Evolutionary conservation across 2,888 invertebrate genomes (phyloP).

Genomic region (Drosophila seclusa): DNA sequence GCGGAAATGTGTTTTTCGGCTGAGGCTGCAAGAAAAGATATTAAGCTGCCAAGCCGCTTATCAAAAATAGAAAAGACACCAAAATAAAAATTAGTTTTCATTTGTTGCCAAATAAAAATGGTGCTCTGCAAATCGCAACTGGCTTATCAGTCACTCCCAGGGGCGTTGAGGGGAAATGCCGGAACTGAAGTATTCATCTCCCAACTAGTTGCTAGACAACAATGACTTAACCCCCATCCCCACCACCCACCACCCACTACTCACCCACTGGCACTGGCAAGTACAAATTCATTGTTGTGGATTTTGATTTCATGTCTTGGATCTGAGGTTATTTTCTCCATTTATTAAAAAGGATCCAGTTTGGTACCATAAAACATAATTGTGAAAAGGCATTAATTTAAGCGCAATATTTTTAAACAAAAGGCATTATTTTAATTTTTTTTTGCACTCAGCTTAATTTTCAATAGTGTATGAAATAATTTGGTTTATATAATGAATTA

Average conservation of each 20-base stretch:
- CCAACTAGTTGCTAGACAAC: conserved; percentile 5
- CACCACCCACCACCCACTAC: neutral
- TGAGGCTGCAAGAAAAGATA: conserved; percentile 52
- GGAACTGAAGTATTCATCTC: conserved; percentile 1
- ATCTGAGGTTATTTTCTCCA: neutral
- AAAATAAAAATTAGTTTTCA: conserved; percentile 18
- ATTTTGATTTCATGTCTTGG: conserved; percentile 1
- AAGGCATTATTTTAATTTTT: neutral
- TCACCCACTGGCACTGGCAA: conserved; percentile 29
- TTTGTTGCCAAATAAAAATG: conserved; percentile 11
- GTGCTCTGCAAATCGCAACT: conserved; percentile 25
- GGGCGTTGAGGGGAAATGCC: conserved; percentile 20
- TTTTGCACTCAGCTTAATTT: neutral
- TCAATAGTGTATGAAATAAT: neutral
- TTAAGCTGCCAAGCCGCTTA: conserved; percentile 69
- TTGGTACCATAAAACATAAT: neutral
- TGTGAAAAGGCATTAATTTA: neutral
- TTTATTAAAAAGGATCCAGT: too few species aligned
- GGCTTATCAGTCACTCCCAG: conserved; percentile 54
- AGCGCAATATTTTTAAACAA: neutral
- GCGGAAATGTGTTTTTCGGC: conserved; percentile 67
- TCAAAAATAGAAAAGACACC: conserved; percentile 28
- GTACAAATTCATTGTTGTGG: conserved; percentile 41
- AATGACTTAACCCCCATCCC: neutral
- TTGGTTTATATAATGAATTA: conserved; percentile 14